Conservation (phyloP, 2,888 invertebrate species). For the Agrochola circellaris region DNA sequence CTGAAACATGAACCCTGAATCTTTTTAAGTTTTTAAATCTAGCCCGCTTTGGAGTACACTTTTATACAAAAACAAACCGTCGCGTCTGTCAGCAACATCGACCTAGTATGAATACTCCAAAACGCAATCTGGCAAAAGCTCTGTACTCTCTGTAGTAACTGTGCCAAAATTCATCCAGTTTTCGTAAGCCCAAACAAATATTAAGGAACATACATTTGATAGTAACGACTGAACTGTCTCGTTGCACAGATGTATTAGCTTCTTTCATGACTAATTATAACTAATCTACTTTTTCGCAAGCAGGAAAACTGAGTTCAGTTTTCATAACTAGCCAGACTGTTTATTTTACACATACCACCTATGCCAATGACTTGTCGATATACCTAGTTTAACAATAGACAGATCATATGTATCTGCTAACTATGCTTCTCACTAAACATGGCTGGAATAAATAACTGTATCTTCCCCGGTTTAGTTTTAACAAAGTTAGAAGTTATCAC, state of each 20-base stretch:
- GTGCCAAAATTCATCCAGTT: constrained; percentile 51
- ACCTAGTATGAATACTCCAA: constrained; percentile 27
- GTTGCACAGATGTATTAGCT: constrained; percentile 6
- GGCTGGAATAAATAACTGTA: constrained; percentile 20
- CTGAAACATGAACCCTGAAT: not conserved
- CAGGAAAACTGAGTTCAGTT: constrained; percentile 33
- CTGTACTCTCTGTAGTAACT: constrained; percentile 30
- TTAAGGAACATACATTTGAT: constrained; percentile 21
- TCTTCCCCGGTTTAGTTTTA: constrained; percentile 12
- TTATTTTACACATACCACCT: constrained; percentile 52
- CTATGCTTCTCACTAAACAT: constrained; percentile 22
- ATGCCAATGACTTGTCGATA: constrained; percentile 45
- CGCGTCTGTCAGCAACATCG: constrained; percentile 16
- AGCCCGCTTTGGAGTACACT: not conserved
- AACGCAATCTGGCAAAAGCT: constrained; percentile 33
- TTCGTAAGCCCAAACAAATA: constrained; percentile 33
- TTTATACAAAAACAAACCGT: constrained; percentile 12
- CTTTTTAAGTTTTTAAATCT: not conserved
- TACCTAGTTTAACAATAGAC: constrained; percentile 37
- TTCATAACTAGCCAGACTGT: constrained; percentile 53
- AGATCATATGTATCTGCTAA: constrained; percentile 33
- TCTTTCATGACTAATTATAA: constrained; percentile 12
- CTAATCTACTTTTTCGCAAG: constrained; percentile 14
- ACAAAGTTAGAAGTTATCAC: constrained; percentile 9
- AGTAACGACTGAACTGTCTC: constrained; percentile 21